These are phyloP conservation scores for Callitettix versicolor DNA, from an alignment of 1,140 invertebrate species.

Conservation along the genomic window DNA sequence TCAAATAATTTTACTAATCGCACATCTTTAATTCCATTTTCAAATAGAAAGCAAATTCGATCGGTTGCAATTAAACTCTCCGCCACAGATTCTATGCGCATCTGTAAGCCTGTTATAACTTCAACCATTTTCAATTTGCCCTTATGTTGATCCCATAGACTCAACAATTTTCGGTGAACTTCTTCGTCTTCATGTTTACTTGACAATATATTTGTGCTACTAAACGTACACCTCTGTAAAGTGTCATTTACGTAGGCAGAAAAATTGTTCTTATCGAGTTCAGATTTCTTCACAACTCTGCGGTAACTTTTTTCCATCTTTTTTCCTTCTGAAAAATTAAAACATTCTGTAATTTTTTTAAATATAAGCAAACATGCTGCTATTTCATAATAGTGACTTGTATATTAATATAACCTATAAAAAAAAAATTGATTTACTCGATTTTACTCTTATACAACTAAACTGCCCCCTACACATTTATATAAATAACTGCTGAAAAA, in stretches of 20 bases:
- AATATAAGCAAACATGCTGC: too few species aligned
- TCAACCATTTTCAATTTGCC: neutral
- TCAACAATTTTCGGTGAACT: neutral
- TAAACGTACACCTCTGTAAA: neutral
- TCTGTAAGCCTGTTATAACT: conserved; percentile 1
- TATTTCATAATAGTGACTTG: too few species aligned
- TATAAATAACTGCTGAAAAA: too few species aligned
- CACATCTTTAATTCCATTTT: neutral
- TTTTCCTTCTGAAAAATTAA: neutral
- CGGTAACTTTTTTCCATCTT: neutral
- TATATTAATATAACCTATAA: too few species aligned
- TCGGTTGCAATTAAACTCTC: conserved; percentile 4
- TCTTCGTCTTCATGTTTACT: neutral
- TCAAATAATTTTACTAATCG: neutral
- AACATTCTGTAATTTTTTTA: too few species aligned
- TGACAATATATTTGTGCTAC: neutral
- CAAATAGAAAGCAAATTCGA: neutral
- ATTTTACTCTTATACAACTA: too few species aligned
- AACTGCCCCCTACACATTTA: too few species aligned
- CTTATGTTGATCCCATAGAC: neutral
- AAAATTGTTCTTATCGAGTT: neutral
- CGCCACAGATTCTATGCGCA: neutral
- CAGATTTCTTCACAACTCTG: neutral
- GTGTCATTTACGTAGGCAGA: neutral
- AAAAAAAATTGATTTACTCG: too few species aligned